Evolutionary conservation across 2,797 vertebrate genomes (phyloP), one percentile per base, ranked within the genome.

Genomic region (Varecia variegata): DNA sequence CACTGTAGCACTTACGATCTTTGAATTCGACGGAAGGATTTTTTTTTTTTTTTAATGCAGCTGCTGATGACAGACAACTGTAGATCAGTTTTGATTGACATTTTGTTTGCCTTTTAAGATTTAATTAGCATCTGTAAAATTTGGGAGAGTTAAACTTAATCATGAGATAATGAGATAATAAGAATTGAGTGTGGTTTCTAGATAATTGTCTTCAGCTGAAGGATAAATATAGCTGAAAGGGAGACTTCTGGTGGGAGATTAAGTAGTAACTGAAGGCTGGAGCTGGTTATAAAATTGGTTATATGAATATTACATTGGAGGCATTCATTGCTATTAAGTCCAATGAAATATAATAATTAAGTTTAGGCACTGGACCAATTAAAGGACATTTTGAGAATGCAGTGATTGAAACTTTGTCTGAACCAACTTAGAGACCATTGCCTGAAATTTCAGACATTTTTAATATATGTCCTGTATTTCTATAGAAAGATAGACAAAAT

Each of bases 71-170:
- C 67, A n/a, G n/a, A 20, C n/a, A 79, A 30, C 30, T 52, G 20
- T n/a, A 58, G 56, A 70, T 82, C 47, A 25, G 84, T 71, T 77
- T 95, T 95, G 94, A 95, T 4, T 86, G 95, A 77, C 83, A 65
- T 65, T 60, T 58, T 76, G 73, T 94, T 96, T 85, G 82, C 93
- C 84, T 93, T 90, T 90, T 79, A 27, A 86, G 82, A 94, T 87
- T 93, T 65, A 89, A 97, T 97, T 96, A 94, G 90, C 89, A 94
- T 90, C 82, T 95, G 20, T 87, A 81, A 93, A 89, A 70, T 95
- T 90, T 45, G 43, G n/a, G 56, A 35, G 52, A 54, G 80, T 92
- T 89, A 67, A 88, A 50, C 45, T 86, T 94, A 76, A 96, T 96
- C 94, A 81, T 14, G 87, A 84, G 89, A 40, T 93, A 96, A 97